A percentile compares a stretch with the other conserved stretches of the same genome.
Evolutionary conservation across 1,140 invertebrate genomes (phyloP).

Genomic region (Matsumurasca onukii): DNA sequence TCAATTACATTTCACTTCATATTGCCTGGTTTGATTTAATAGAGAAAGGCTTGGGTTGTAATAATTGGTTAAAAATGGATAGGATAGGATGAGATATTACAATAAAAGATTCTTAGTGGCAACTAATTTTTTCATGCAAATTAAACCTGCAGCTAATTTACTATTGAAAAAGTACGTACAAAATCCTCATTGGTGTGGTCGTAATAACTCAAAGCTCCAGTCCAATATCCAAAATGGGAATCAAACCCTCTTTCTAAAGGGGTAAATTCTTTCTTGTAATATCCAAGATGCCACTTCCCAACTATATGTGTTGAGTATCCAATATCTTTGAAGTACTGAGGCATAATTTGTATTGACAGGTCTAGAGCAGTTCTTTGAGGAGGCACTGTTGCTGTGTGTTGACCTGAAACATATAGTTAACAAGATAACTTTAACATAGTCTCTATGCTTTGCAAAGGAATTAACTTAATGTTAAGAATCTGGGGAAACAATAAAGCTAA

Average conservation of each 20-base stretch:
- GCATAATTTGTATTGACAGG: conserved; percentile 65
- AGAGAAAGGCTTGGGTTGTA: no score
- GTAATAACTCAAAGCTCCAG: conserved; percentile 52
- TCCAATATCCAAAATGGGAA: conserved; percentile 78
- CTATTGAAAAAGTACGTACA: neutral
- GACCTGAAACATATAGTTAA: no score
- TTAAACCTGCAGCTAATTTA: no score
- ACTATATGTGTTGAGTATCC: conserved; percentile 80
- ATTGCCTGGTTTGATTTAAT: neutral
- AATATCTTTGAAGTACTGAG: conserved; percentile 69
- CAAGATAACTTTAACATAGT: no score
- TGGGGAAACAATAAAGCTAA: no score
- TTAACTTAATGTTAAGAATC: no score
- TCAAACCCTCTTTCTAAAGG: conserved; percentile 80
- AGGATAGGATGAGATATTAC: no score
- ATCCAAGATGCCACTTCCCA: conserved; percentile 88
- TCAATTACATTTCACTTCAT: no score
- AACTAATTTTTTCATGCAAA: neutral
- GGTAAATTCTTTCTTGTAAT: conserved; percentile 63
- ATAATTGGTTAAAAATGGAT: no score
- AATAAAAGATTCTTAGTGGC: no score
- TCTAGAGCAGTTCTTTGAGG: conserved; percentile 51
- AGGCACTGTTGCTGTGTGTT: neutral
- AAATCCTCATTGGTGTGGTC: neutral
- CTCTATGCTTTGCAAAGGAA: no score